A percentile compares a stretch with the other conserved stretches of the same genome.
These are phyloP conservation scores for Aleiodes leptofemur DNA, from an alignment of 2,888 invertebrate genomes.

Conservation along the genomic window DNA sequence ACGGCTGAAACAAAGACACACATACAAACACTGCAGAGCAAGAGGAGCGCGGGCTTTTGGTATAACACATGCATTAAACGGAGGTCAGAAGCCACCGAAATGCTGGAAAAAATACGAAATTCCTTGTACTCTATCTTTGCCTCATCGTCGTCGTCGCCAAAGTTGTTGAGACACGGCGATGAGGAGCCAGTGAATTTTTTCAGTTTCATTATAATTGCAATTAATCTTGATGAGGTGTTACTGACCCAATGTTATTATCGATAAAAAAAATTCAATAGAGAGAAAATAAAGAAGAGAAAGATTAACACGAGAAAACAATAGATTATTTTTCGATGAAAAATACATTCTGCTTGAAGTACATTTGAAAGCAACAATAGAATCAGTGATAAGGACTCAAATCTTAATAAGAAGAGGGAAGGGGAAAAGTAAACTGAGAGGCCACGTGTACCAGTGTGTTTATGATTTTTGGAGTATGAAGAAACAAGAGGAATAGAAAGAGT, in stretches of 20 bases:
- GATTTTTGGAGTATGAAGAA: not conserved
- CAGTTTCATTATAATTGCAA: not conserved
- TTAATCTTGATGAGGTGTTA: constrained; percentile 20
- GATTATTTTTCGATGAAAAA: not conserved
- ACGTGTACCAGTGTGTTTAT: constrained; percentile 44
- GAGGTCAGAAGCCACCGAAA: constrained; percentile 55
- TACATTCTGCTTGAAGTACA: not conserved
- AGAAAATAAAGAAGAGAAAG: not conserved
- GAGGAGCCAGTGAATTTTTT: constrained; percentile 37
- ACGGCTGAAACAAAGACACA: not conserved
- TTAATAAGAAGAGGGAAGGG: constrained; percentile 2
- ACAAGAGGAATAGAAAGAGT: not conserved
- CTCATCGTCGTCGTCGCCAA: constrained; percentile 49
- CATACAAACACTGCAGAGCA: not conserved
- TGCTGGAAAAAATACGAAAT: constrained; percentile 51
- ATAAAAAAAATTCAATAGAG: not conserved
- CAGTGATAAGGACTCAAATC: constrained; percentile 17
- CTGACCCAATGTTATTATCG: constrained; percentile 21
- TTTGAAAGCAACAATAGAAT: not conserved
- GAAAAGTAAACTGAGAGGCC: constrained; percentile 7
- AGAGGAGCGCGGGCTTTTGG: constrained; percentile 24
- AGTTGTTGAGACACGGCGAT: constrained; percentile 44
- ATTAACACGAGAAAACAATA: not conserved
- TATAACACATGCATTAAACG: constrained; percentile 8
- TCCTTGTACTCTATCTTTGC: constrained; percentile 39